Conservation (phyloP, 2,888 invertebrate species). For the Chalcis sispes region DNA sequence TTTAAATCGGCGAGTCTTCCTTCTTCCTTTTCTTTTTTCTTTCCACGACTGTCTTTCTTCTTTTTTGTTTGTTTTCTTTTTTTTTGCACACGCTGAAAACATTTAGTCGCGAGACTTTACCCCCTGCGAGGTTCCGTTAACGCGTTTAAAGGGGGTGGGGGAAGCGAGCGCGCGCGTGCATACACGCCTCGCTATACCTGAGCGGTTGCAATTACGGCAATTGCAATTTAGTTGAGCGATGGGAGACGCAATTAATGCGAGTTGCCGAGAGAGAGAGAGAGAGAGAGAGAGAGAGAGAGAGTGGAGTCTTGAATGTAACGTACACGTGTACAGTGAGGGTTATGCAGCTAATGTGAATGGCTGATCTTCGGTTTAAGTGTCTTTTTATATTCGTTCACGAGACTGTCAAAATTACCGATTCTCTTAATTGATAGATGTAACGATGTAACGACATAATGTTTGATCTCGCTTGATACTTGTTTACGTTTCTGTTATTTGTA, state of each 20-base stretch:
- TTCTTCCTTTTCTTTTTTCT: conserved; percentile 23
- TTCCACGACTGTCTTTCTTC: conserved; percentile 24
- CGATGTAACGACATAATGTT: no score
- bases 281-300: not conserved
- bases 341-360: no score
- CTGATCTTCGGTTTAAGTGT: conserved; percentile 3
- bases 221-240: conserved; percentile 31
- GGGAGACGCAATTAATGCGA: conserved; percentile 43
- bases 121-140: no score
- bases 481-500: no score
- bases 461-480: no score
- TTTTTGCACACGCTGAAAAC: not conserved
- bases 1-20: conserved; percentile 60
- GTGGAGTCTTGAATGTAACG: no score
- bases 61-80: conserved; percentile 3
- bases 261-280: conserved; percentile 8
- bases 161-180: not conserved
- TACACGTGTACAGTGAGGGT: no score
- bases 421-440: no score
- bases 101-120: conserved; percentile 10
- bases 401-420: not conserved
- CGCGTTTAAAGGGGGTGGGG: no score
- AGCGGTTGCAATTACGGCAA: conserved; percentile 38
- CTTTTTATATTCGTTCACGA: not conserved
- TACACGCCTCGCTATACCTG: conserved; percentile 5